Evolutionary conservation across 2,113 vertebrate species (phyloP), one percentile per base, ranked within the genome.

Genomic region (Pseudorasbora parva): DNA sequence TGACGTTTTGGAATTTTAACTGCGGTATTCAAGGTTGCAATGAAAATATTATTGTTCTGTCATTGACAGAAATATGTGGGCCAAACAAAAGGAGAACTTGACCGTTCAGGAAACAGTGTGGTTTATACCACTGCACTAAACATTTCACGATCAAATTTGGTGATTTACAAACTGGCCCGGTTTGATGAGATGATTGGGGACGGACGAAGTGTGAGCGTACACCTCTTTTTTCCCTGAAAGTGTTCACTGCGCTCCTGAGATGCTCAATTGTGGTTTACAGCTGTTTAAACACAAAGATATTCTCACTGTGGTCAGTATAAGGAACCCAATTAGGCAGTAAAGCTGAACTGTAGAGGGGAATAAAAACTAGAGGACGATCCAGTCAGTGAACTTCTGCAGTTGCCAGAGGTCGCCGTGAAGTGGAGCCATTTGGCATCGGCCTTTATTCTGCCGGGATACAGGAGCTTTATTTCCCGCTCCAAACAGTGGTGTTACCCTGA

Each of bases 201-300:
- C 27, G 15, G 17, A n/a, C 51, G 33, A 43, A 59, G 62, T 49
- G 19, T 30, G 37, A 37, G 27, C 68, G 9, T 17, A 60, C 69
- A 75, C 81, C 51, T 45, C 74, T 74, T 23, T 77, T 14, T 47
- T 21, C 37, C 73, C 64, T 74, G 41, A 30, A 59, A 75, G 81
- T 85, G 86, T 87, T 88, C 82, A 87, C 60, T 69, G 62, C 69
- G 79, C 83, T 77, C 74, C 45, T 30, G 75, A 90, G 79, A 87
- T 83, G 87, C 75, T 59, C 82, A 81, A 84, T 87, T 75, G 81
- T 82, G 84, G 80, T 87, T 88, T 83, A 86, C 85, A 90, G 84
- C 87, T 90, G 86, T 89, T 86, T 87, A 89, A 89, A 86, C 84
- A 89, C 41, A 49, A 81, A 81, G 57, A 74, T 80, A 75, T 80